Evolutionary conservation across 2,888 invertebrate genomes (phyloP), one percentile per base, ranked within the genome.

Genomic region (Hoplodrina blanda): DNA sequence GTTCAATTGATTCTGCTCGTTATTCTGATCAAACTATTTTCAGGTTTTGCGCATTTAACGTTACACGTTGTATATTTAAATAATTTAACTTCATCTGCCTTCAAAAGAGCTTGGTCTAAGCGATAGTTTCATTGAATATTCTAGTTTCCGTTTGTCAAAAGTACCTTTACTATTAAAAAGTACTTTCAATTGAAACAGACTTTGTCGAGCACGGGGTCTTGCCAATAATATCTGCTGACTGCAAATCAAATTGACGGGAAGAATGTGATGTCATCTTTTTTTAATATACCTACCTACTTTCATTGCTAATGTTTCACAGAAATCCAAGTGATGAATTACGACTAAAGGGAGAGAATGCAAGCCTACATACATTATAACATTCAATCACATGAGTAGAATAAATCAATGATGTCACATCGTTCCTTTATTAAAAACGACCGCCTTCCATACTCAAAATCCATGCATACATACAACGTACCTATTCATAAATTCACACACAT

Each of bases 371-470:
- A 52, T 33, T n/a, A 20, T 37, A 67, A 33, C 30, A 46, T 19
- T 15, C 25, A n/a, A n/a, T n/a, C n/a, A n/a, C n/a, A n/a, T n/a
- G n/a, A n/a, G n/a, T n/a, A n/a, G n/a, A n/a, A n/a, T n/a, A n/a
- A n/a, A n/a, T n/a, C n/a, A 19, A 65, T 65, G 78, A 80, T 54
- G 61, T 65, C 63, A 52, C 53, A 56, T 2, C 19, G 37, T 15
- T 50, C 59, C 30, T 67, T 15, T 15, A 52, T 63, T 56, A 49
- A 33, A 74, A 66, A 10, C 46, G 20, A 50, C 33, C 49, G 57
- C 80, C 50, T 53, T 52, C 60, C 30, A 44, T 61, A 81, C 61
- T 52, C 37, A 53, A 59, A 81, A 59, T 2, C 25, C 25, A 25
- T 25, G 25, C 25, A 25, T 57, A 60, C 15, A 20, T 54, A 50